A percentile compares a stretch with the other conserved stretches of the same genome.
Conservation (phyloP, 2,888 invertebrate genomes). For the Eristalis tenax region DNA sequence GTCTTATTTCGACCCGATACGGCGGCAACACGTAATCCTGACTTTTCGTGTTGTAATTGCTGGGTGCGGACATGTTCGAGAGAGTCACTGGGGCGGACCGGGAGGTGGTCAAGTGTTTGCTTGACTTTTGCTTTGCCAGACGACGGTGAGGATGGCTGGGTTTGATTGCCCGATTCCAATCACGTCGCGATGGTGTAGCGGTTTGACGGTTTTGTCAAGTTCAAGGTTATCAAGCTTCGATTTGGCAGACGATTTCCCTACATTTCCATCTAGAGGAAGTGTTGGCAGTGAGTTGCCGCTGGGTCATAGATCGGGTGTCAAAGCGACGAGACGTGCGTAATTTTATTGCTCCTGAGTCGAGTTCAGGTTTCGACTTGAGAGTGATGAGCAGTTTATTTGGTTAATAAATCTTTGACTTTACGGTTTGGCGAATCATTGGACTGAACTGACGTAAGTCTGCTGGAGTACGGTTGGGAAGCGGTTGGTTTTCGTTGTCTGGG, state of each 20-base stretch:
- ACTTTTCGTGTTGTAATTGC: slow-evolving; percentile 44
- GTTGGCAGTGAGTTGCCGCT: neutral
- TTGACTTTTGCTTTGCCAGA: neutral
- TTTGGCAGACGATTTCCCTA: slow-evolving; percentile 7
- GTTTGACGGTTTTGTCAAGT: slow-evolving; percentile 45
- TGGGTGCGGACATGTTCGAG: neutral
- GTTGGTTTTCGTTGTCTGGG: too few species aligned
- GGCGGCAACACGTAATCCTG: slow-evolving; percentile 31
- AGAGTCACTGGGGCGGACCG: too few species aligned
- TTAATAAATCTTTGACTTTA: too few species aligned
- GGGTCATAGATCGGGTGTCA: too few species aligned
- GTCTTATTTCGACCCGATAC: slow-evolving; percentile 48
- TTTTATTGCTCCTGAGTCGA: too few species aligned
- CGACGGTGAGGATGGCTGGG: neutral
- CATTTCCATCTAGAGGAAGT: neutral
- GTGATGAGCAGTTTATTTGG: too few species aligned
- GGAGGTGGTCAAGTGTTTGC: neutral
- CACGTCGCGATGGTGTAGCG: slow-evolving; percentile 38
- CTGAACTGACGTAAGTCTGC: too few species aligned
- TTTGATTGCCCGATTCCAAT: neutral
- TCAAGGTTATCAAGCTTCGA: slow-evolving; percentile 29
- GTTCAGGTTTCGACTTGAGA: too few species aligned
- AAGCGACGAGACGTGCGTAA: too few species aligned
- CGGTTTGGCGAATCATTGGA: too few species aligned
- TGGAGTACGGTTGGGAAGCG: too few species aligned